Percentiles rank a stretch among this genome's conserved stretches.
phyloP scores from a whole-genome alignment of 1,140 invertebrate species.

The Tyrophagus putrescentiae region DNA sequence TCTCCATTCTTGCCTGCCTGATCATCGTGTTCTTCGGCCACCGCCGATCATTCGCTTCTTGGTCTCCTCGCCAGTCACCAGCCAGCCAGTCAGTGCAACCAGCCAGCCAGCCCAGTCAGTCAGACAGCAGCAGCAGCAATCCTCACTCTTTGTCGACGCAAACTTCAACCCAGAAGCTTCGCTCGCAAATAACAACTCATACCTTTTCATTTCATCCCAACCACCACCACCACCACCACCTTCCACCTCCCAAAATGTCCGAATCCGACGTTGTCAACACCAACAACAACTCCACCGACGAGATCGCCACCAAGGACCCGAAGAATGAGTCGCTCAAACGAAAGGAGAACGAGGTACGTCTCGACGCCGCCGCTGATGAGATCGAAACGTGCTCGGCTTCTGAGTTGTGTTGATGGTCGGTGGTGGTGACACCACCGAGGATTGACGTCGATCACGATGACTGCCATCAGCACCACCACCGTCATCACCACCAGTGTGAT shows the following conservation, averaged over 20 bases:
- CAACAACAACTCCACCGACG: conserved; percentile 18
- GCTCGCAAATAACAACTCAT: too few relatives aligned
- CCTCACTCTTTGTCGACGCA: neutral
- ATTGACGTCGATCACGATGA: too few relatives aligned
- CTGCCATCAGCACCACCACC: too few relatives aligned
- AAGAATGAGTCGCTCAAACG: conserved; percentile 19
- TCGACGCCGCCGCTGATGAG: neutral
- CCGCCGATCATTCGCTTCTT: conserved; percentile 3
- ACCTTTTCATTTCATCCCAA: neutral
- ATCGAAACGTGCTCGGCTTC: neutral
- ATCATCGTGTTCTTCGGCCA: too few relatives aligned
- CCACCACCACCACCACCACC: neutral
- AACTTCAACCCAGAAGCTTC: too few relatives aligned
- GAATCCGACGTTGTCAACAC: conserved; percentile 17
- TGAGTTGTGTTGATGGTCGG: too few relatives aligned
- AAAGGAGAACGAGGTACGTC: conserved; percentile 17
- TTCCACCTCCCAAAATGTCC: neutral
- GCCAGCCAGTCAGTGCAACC: neutral
- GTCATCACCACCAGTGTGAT: too few relatives aligned
- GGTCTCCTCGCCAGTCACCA: neutral
- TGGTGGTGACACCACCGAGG: too few relatives aligned
- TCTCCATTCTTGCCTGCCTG: neutral
- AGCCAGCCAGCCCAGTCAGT: too few relatives aligned
- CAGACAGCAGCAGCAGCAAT: neutral
- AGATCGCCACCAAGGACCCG: conserved; percentile 11